Evolutionary conservation across 1,140 invertebrate genomes (phyloP), one percentile per base, ranked within the genome.

Genomic region (Bicyclus anynana): DNA sequence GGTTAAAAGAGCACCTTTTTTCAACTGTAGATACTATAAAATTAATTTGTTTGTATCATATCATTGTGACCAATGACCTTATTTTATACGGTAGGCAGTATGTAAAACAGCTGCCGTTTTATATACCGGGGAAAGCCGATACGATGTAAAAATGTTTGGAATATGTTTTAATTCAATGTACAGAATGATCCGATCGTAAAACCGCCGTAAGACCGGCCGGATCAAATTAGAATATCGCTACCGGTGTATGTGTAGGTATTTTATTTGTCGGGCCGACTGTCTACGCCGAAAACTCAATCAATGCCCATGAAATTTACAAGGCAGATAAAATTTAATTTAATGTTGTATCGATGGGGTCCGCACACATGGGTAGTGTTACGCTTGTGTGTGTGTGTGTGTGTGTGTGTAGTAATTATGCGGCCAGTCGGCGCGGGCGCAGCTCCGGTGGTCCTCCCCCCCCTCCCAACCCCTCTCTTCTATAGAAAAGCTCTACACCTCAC

Each of bases 391-490:
- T 73, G 73, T 70, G 71, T 67, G 68, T 75, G 72, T 67, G 72
- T 80, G 66, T 71, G 78, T 81, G 73, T 64, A 77, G 76, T 87
- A 85, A 87, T 87, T 87, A 87, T 84, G 82, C 80, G 80, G 69
- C 75, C 74, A 74, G 72, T 63, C 67, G 65, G 77, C 76, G 76
- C 74, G 69, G 68, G 73, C 80, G 70, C 78, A 69, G 79, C 80
- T 74, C 78, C 59, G 82, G 84, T 85, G 80, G 84, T 85, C 82
- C 66, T 53, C 46, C 58, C 69, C 58, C 54, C 51, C 27, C 71
- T 63, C 56, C 58, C 18, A 51, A 51, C 56, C 64, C 47, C 59
- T 40, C 67, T 23, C 49, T 48, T 21, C 51, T 53, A 38, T 51
- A 66, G 61, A 46, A 62, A 62, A 65, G 62, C 65, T 57, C 54